A percentile compares a stretch with the other conserved stretches of the same genome.
Conservation (phyloP, 2,113 vertebrate genomes). For the Lanius ludovicianus region DNA sequence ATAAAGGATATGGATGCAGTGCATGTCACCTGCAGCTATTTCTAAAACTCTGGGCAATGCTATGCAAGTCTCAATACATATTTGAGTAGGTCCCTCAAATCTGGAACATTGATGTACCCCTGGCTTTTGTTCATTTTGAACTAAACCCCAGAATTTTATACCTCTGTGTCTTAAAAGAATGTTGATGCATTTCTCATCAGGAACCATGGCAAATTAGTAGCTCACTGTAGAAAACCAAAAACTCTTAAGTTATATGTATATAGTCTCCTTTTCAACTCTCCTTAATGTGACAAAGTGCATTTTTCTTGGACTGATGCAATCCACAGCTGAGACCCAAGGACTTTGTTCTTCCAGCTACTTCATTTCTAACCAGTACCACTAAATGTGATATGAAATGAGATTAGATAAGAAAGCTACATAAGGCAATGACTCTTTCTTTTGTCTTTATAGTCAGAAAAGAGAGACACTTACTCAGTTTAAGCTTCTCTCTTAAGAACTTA, state of each 20-base stretch:
- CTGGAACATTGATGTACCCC: neutral
- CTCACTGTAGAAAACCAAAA: neutral
- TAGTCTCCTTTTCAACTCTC: neutral
- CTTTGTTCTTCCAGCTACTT: neutral
- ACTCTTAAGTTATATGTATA: neutral
- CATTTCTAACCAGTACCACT: neutral
- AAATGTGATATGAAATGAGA: neutral
- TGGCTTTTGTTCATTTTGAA: neutral
- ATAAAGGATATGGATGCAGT: neutral
- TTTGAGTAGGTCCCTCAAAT: neutral
- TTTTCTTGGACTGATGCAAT: neutral
- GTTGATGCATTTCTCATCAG: neutral
- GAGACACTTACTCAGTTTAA: neutral
- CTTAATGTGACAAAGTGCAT: neutral
- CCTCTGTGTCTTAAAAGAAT: neutral
- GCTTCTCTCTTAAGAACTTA: neutral
- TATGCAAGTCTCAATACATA: neutral
- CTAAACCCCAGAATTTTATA: accelerated
- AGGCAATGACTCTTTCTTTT: neutral
- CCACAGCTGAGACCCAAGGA: neutral
- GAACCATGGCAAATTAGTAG: neutral
- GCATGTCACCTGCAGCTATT: neutral
- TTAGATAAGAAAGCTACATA: neutral
- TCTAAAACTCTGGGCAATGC: neutral
- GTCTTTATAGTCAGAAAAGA: neutral